Evolutionary conservation across 2,113 vertebrate genomes (phyloP).

Genomic region (Rana temporaria): DNA sequence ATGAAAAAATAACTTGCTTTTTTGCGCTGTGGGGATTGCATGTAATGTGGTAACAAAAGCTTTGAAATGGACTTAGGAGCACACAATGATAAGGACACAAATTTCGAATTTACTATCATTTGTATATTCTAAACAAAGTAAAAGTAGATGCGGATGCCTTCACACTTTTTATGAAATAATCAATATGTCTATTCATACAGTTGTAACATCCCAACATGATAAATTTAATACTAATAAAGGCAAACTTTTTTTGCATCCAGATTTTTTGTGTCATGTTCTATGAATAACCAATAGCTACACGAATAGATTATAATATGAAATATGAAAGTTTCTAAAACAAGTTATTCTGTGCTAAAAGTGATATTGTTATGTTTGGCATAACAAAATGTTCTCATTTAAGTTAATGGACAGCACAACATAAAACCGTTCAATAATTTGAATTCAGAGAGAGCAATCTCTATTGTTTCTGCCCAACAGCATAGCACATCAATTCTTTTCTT

Average conservation of each 20-base stretch:
- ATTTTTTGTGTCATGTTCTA: not conserved
- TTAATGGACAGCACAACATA: slow-evolving; percentile 54
- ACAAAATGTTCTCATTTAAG: slow-evolving; percentile 55
- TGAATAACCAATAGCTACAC: not conserved
- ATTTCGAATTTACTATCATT: too few relatives aligned
- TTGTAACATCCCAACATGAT: not conserved
- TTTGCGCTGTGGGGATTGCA: too few relatives aligned
- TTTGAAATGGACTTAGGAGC: too few relatives aligned
- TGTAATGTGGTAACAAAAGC: too few relatives aligned
- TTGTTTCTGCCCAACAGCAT: slow-evolving; percentile 62
- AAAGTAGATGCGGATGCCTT: not conserved
- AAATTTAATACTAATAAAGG: not conserved
- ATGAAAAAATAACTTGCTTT: too few relatives aligned
- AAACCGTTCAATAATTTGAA: slow-evolving; percentile 61
- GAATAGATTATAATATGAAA: slow-evolving; percentile 27
- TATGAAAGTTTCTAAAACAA: not conserved
- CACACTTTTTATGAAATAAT: not conserved
- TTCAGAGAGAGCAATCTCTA: slow-evolving; percentile 57
- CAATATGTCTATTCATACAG: not conserved
- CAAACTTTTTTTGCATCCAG: not conserved
- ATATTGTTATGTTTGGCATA: slow-evolving; percentile 41
- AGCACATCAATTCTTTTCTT: slow-evolving; percentile 63
- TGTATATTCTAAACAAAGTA: too few relatives aligned
- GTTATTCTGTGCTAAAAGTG: slow-evolving; percentile 11
- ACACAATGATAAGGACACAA: too few relatives aligned